Conservation (phyloP, 1,140 invertebrate genomes). For the Eufriesea mexicana region DNA sequence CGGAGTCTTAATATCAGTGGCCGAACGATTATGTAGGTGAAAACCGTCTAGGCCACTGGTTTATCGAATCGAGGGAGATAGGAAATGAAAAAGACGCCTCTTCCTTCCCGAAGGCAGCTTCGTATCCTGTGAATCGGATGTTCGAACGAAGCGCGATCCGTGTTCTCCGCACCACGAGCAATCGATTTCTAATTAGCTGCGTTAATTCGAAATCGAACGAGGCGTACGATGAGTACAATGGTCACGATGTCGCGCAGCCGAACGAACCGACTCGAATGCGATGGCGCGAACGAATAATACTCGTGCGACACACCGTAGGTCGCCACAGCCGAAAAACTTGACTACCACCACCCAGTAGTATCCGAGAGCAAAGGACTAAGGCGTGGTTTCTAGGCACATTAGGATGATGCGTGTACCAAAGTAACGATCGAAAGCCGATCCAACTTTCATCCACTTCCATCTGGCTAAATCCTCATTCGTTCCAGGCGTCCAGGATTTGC, state of each 20-base stretch:
- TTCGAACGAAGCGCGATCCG: neutral
- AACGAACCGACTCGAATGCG: conserved; percentile 60
- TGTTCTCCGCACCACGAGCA: too few species aligned
- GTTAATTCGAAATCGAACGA: conserved; percentile 26
- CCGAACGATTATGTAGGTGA: conserved; percentile 49
- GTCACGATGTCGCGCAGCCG: conserved; percentile 34
- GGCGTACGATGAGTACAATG: neutral
- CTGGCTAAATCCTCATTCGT: too few species aligned
- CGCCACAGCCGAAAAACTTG: conserved; percentile 58
- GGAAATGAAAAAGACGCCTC: too few species aligned
- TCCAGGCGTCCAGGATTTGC: too few species aligned
- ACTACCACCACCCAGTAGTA: conserved; percentile 39
- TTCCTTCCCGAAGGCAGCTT: neutral
- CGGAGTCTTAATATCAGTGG: conserved; percentile 36
- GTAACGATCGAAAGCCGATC: neutral
- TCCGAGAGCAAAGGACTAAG: conserved; percentile 30
- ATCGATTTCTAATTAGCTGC: neutral
- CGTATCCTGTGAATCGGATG: neutral
- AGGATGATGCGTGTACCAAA: neutral
- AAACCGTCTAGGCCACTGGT: conserved; percentile 30
- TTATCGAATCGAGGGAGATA: conserved; percentile 1
- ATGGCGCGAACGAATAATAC: conserved; percentile 65
- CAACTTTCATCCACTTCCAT: too few species aligned
- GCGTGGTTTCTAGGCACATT: conserved; percentile 47
- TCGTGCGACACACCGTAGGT: conserved; percentile 1